Evolutionary conservation across 2,888 invertebrate species (phyloP).

Genomic region (Nephrotoma flavescens): DNA sequence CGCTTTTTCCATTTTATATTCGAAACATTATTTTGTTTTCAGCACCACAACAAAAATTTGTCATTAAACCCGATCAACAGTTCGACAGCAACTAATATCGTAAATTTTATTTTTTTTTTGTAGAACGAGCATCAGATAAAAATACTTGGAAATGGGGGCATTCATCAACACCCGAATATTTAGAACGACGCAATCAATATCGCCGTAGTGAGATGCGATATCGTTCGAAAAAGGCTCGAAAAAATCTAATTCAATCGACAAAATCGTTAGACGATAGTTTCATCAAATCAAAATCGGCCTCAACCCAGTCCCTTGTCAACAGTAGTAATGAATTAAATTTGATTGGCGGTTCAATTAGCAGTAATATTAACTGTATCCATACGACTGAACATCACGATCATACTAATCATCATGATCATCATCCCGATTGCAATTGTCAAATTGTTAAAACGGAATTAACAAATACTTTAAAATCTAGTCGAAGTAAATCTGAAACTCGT

Average conservation of each 20-base stretch:
- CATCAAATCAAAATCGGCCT: background rate
- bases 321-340: background rate
- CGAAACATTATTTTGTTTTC: background rate
- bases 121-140: conserved; percentile 31
- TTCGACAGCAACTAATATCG: background rate
- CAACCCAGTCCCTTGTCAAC: background rate
- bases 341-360: background rate
- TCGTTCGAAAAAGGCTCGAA: conserved; percentile 29
- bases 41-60: background rate
- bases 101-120: conserved; percentile 6
- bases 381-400: background rate
- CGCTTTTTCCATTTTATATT: background rate
- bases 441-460: conserved; percentile 9
- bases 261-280: background rate
- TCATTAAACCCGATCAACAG: background rate
- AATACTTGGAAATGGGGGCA: conserved; percentile 37
- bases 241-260: conserved; percentile 14
- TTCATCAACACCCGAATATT: conserved; percentile 72
- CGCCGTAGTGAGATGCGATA: conserved; percentile 40
- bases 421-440: conserved; percentile 8
- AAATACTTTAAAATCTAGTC: conserved; percentile 10
- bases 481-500: conserved; percentile 30
- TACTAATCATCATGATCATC: conserved; percentile 7
- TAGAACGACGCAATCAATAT: conserved; percentile 69
- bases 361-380: background rate